Evolutionary conservation across 92 coral and sea anemone genomes (phyloP).

Genomic region (Porites cylindrica): DNA sequence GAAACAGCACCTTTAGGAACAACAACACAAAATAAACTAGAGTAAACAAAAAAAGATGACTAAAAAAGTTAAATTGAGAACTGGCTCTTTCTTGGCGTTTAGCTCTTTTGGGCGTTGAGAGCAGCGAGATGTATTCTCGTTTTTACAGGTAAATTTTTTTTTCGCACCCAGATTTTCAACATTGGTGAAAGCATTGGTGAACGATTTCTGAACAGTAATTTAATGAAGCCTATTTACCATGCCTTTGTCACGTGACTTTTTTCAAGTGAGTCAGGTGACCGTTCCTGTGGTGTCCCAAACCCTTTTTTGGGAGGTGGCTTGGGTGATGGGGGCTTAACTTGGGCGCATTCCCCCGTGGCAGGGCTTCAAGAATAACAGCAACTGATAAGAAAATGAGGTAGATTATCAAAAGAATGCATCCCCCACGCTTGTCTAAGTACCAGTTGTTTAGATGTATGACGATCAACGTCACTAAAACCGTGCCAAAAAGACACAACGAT

Average conservation of each 20-base stretch:
- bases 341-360: constrained; percentile 82
- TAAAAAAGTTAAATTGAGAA: too few relatives aligned
- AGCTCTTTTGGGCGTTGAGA: too few relatives aligned
- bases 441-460: constrained; percentile 85
- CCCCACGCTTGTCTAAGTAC: constrained; percentile 88
- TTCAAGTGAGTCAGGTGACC: constrained; percentile 53
- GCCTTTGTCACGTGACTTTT: constrained; percentile 46
- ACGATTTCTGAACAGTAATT: too few relatives aligned
- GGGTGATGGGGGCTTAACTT: constrained; percentile 92
- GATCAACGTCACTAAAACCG: constrained; percentile 78
- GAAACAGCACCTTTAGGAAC: neutral
- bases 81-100: too few relatives aligned
- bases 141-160: too few relatives aligned
- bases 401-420: constrained; percentile 76
- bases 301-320: constrained; percentile 84
- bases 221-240: neutral
- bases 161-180: neutral
- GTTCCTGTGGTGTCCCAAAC: constrained; percentile 80
- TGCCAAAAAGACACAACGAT: constrained; percentile 91
- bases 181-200: too few relatives aligned
- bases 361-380: constrained; percentile 93
- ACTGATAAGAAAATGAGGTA: constrained; percentile 79
- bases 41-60: neutral
- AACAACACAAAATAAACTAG: neutral
- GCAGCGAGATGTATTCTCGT: too few relatives aligned